A percentile compares a stretch with the other conserved stretches of the same genome.
Evolutionary conservation across 2,888 invertebrate genomes (phyloP).

Genomic region (Tridacna crocea): DNA sequence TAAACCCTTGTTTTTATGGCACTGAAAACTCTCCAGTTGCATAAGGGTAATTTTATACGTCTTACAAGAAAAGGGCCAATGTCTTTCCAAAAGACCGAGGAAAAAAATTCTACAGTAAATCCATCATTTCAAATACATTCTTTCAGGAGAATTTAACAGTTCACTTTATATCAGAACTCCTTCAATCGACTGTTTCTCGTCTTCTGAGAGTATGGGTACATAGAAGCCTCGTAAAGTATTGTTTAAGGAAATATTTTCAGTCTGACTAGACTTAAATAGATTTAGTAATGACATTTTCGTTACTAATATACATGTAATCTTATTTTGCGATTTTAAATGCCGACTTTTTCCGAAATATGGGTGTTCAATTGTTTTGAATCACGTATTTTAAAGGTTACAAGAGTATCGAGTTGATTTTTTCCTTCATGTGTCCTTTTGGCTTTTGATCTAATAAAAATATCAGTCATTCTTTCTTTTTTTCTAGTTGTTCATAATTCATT

Average conservation of each 20-base stretch:
- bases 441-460: too few relatives aligned
- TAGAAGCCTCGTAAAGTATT: neutral
- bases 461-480: too few relatives aligned
- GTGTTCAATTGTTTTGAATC: neutral
- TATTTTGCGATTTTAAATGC: neutral
- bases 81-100: neutral
- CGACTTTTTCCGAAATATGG: neutral
- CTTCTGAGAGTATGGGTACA: neutral
- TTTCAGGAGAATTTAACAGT: neutral
- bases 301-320: neutral
- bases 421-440: too few relatives aligned
- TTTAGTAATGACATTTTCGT: neutral
- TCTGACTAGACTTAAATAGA: neutral
- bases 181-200: neutral
- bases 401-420: too few relatives aligned
- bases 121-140: neutral
- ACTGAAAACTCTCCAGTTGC: neutral
- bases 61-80: neutral
- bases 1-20: neutral
- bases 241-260: neutral
- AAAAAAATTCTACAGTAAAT: neutral
- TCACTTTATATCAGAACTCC: neutral
- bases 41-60: neutral
- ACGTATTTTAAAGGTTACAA: too few relatives aligned
- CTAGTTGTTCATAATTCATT: too few relatives aligned